These are phyloP conservation scores for Rhynchopsitta pachyrhyncha DNA, from an alignment of 2,113 vertebrate species.

Conservation along the genomic window DNA sequence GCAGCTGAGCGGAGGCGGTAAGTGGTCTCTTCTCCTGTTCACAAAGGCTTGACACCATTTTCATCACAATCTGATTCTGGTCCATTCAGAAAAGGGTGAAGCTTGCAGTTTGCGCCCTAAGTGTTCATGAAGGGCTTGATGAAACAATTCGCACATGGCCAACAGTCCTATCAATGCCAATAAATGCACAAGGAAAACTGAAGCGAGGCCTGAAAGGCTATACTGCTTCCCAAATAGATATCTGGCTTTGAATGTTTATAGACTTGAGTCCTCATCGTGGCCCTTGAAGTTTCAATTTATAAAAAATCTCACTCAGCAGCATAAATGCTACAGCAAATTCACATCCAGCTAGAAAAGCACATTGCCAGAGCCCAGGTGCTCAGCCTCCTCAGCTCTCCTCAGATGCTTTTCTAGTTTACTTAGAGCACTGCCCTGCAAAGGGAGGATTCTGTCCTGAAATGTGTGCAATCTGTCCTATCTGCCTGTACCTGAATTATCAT, in stretches of 20 bases:
- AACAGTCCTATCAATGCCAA: neutral
- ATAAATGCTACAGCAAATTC: neutral
- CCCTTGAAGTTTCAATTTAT: neutral
- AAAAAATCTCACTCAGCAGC: neutral
- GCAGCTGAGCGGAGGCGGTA: neutral
- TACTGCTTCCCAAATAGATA: neutral
- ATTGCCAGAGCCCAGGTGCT: neutral
- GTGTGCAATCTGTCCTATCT: neutral
- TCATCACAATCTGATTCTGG: neutral
- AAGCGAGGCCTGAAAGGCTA: neutral
- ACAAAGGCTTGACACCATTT: neutral
- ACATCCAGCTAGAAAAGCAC: neutral
- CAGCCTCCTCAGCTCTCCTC: neutral
- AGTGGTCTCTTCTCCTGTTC: neutral
- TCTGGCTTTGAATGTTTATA: neutral
- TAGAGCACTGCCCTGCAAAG: neutral
- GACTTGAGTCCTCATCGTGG: fast-evolving
- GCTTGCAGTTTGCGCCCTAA: neutral
- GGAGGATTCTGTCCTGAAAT: neutral
- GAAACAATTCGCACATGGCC: neutral
- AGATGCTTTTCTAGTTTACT: neutral
- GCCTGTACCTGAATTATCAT: neutral
- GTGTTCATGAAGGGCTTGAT: neutral
- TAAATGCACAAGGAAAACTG: neutral
- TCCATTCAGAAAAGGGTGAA: neutral